These are phyloP conservation scores for Poeciliopsis prolifica DNA, from an alignment of 2,113 vertebrate species.

Conservation along the genomic window DNA sequence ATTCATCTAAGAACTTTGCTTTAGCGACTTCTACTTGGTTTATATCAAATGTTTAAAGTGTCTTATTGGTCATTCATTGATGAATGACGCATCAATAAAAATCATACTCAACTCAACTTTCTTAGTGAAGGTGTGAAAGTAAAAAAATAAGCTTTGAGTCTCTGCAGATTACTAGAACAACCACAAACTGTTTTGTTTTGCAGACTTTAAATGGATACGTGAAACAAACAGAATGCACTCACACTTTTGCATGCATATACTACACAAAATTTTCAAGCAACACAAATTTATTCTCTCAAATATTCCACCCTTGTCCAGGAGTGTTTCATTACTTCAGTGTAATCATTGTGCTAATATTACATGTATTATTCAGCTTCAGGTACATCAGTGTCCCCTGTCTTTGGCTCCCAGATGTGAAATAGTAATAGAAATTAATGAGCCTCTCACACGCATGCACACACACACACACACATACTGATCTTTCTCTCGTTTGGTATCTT, in stretches of 20 bases:
- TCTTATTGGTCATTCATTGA: background rate
- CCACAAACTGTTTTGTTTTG: background rate
- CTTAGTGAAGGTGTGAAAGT: background rate
- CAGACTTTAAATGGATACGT: background rate
- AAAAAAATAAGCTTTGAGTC: background rate
- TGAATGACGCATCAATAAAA: background rate
- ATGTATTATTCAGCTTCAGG: conserved; percentile 59
- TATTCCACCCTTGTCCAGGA: too few relatives aligned
- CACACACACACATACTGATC: background rate
- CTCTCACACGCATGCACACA: conserved; percentile 3
- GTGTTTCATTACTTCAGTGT: conserved; percentile 26
- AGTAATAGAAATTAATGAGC: conserved; percentile 56
- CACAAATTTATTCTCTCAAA: too few relatives aligned
- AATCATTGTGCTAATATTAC: conserved; percentile 47
- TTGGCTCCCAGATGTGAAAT: conserved; percentile 54
- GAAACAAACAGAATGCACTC: conserved; percentile 5
- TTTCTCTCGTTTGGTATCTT: conserved; percentile 42
- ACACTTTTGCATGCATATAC: background rate
- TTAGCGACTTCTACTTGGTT: background rate
- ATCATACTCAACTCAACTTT: background rate
- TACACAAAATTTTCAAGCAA: too few relatives aligned
- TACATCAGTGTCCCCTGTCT: conserved; percentile 33
- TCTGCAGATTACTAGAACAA: background rate
- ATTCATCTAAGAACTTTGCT: background rate
- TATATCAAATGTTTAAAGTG: background rate